Evolutionary conservation across 2,113 vertebrate species (phyloP).

Genomic region (Cyanocitta stelleri): DNA sequence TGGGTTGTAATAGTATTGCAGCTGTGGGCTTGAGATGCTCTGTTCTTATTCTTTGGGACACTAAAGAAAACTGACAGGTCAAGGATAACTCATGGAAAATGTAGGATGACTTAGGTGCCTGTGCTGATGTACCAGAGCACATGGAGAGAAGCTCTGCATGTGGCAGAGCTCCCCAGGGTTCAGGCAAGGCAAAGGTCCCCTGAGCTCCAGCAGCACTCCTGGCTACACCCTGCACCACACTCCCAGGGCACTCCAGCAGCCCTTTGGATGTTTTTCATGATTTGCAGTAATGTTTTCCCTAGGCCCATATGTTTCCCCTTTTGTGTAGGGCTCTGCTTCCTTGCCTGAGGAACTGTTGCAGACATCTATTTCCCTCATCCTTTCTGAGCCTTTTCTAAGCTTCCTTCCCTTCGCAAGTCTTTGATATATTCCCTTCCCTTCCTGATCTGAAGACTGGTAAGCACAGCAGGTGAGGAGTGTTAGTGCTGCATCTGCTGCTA

Average conservation of each 20-base stretch:
- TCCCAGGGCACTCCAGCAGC: background rate
- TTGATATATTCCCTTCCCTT: conserved; percentile 65
- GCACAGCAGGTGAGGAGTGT: conserved; percentile 62
- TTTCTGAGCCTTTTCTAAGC: conserved; percentile 52
- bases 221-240: rapidly evolving
- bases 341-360: conserved; percentile 50
- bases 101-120: background rate
- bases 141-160: background rate
- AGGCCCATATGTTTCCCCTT: background rate
- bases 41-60: background rate
- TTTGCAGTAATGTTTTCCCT: conserved; percentile 16
- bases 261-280: conserved; percentile 10
- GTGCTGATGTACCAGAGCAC: background rate
- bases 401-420: conserved; percentile 31
- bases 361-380: conserved; percentile 47
- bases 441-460: conserved; percentile 58
- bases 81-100: background rate
- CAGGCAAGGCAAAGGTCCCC: background rate
- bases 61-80: background rate
- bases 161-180: background rate
- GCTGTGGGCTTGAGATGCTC: background rate
- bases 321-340: conserved; percentile 27
- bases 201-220: background rate
- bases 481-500: conserved; percentile 63
- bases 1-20: background rate